Percentiles rank a stretch among this genome's conserved stretches.
phyloP scores from a whole-genome alignment of 2,797 vertebrate genomes.

The Paratrypauchen microcephalus region DNA sequence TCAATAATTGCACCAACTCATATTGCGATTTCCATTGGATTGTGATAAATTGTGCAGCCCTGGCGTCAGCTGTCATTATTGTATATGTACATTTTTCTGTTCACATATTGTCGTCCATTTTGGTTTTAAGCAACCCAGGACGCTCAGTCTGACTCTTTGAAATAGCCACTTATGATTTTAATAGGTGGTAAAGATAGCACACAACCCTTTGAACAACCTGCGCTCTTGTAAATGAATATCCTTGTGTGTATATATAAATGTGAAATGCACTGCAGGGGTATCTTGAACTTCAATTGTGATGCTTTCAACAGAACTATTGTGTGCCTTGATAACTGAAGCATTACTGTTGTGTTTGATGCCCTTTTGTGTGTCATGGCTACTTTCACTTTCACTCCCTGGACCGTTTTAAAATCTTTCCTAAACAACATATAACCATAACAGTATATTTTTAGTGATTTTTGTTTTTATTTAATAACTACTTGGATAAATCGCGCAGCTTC shows the following conservation, averaged over 20 bases:
- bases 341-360: constrained; percentile 70
- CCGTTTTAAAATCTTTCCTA: constrained; percentile 44
- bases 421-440: constrained; percentile 39
- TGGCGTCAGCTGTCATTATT: constrained; percentile 33
- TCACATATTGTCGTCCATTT: constrained; percentile 31
- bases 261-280: constrained; percentile 78
- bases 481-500: constrained; percentile 64
- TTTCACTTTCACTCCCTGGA: constrained; percentile 40
- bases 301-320: constrained; percentile 77
- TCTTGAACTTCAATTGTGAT: constrained; percentile 71
- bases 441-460: constrained; percentile 43
- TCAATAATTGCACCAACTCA: no score
- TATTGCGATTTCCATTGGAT: no score
- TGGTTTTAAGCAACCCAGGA: constrained; percentile 36
- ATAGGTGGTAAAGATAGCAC: constrained; percentile 58
- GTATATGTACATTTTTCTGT: constrained; percentile 43
- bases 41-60: no score
- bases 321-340: constrained; percentile 77
- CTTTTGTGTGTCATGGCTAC: constrained; percentile 49
- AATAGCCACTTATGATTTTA: constrained; percentile 48
- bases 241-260: constrained; percentile 75
- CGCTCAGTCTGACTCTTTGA: constrained; percentile 47
- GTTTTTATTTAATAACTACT: constrained; percentile 35
- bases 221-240: constrained; percentile 65
- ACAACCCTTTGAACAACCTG: constrained; percentile 53